Percentiles rank a stretch among this genome's conserved stretches.
These are phyloP conservation scores for Cyrtodaria siliqua DNA, from an alignment of 2,888 invertebrate species.

Conservation along the genomic window DNA sequence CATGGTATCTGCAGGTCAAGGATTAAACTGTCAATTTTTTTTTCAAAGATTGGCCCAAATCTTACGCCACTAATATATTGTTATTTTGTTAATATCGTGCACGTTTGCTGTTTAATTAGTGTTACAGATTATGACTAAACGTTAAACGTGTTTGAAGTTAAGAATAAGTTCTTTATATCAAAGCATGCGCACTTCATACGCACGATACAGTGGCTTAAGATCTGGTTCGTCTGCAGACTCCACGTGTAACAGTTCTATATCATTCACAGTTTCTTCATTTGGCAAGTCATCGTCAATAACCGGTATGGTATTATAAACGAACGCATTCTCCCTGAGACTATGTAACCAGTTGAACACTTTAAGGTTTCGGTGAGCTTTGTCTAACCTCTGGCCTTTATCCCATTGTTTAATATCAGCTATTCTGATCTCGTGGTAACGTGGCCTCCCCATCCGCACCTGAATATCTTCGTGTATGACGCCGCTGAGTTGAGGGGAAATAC, in stretches of 20 bases:
- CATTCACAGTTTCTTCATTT: constrained; percentile 36
- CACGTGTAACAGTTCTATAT: constrained; percentile 65
- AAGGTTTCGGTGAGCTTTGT: constrained; percentile 90
- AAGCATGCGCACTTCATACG: constrained; percentile 55
- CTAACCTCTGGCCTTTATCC: constrained; percentile 73
- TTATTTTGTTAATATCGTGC: too few species aligned
- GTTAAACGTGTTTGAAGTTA: too few species aligned
- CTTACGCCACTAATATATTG: too few species aligned
- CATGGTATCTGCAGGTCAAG: too few species aligned
- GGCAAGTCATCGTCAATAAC: constrained; percentile 63
- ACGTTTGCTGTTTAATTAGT: too few species aligned
- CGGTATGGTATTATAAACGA: constrained; percentile 65
- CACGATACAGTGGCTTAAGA: constrained; percentile 69
- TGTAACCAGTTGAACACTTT: constrained; percentile 98
- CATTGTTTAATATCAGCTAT: constrained; percentile 73
- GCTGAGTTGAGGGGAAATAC: constrained; percentile 81
- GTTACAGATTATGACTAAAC: too few species aligned
- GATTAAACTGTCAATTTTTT: too few species aligned
- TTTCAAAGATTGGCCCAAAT: too few species aligned
- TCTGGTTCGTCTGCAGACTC: constrained; percentile 78
- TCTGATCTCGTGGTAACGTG: constrained; percentile 78
- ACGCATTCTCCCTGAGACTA: constrained; percentile 91
- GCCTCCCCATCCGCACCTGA: constrained; percentile 80
- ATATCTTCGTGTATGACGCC: constrained; percentile 79
- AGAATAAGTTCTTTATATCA: too few species aligned